These are phyloP conservation scores for Agrochola litura DNA, from an alignment of 2,888 invertebrate species.

Conservation along the genomic window DNA sequence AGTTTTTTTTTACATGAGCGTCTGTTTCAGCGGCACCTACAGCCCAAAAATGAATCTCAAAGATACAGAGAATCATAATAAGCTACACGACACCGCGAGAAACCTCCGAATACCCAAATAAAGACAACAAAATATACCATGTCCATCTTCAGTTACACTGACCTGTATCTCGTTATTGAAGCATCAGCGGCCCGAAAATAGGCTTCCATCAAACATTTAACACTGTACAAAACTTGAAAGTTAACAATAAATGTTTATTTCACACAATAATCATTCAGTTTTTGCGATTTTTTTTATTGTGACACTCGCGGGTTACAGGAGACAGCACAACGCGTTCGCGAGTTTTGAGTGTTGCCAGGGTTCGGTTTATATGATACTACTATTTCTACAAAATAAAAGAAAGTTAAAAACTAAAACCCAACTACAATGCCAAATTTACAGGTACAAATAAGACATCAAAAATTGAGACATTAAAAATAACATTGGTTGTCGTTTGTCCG, in stretches of 20 bases:
- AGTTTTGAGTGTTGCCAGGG: conserved; percentile 66
- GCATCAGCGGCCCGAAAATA: conserved; percentile 69
- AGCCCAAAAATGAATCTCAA: conserved; percentile 35
- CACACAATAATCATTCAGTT: conserved; percentile 83
- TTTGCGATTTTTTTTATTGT: conserved; percentile 82
- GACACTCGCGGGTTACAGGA: conserved; percentile 81
- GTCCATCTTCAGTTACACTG: conserved; percentile 73
- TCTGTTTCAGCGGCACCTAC: conserved; percentile 1
- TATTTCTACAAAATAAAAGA: conserved; percentile 17
- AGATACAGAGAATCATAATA: conserved; percentile 65
- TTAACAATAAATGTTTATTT: conserved; percentile 82
- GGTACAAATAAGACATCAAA: too few relatives aligned
- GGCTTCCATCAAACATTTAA: conserved; percentile 79
- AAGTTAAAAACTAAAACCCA: not conserved
- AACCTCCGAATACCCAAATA: conserved; percentile 84
- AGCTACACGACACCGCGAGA: conserved; percentile 81
- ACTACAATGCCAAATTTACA: not conserved
- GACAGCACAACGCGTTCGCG: conserved; percentile 74
- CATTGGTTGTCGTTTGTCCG: not conserved
- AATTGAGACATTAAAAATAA: not conserved
- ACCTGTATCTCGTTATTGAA: conserved; percentile 80
- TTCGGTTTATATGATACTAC: conserved; percentile 33
- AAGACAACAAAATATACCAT: conserved; percentile 83
- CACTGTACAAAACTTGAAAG: conserved; percentile 78
- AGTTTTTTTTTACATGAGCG: conserved; percentile 20